Base-by-base conservation (phyloP, 2,888 invertebrate genomes). In the Glomeris marginata region DNA sequence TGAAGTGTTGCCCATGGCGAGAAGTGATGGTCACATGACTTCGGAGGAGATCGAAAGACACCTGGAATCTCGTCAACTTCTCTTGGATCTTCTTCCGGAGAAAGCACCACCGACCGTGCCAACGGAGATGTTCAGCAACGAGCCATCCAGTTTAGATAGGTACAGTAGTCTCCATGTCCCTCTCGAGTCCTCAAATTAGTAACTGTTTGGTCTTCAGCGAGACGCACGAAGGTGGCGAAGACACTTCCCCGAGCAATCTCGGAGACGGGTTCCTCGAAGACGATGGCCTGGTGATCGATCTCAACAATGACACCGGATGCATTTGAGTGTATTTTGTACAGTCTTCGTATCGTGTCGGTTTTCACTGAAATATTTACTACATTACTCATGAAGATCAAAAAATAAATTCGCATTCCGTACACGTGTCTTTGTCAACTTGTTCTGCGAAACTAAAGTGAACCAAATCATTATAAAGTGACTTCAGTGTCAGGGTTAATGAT, bases 41-140 rank as follows among this genome's bases (percentile, higher is more conserved):
- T 81, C 87, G 0, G 90, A 88, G 62, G 90, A 91, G 66, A 83
- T 90, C 6, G 87, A 90, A 65, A 74, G 87, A 37, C 90, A 91
- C 64, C 70, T 91, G 54, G 88, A 90, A 65, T 83, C 87, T 13
- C 73, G 83, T 15, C 84, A 84, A 60, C 79, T 80, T 21, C 79
- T 83, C 63, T 70, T 84, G 69, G 83, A 86, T 66, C 70, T 86
- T 55, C 73, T 84, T 55, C 61, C 62, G 11, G 88, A 88, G 65
- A 77, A 84, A 58, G 84, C 88, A 33, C 86, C 88, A 0, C 81
- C 86, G 1, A 86, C 87, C 11, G 84, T 91, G 28, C 91, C 91
- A 3, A 84, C 82, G 38, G 90, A 91, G 69, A 87, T 91, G 81
- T 91, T 92, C 63, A 90, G 88, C 68, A 90, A 90, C 68, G 90